These are phyloP conservation scores for Gymnoscelis rufifasciata DNA, from an alignment of 2,888 invertebrate species.

Conservation along the genomic window DNA sequence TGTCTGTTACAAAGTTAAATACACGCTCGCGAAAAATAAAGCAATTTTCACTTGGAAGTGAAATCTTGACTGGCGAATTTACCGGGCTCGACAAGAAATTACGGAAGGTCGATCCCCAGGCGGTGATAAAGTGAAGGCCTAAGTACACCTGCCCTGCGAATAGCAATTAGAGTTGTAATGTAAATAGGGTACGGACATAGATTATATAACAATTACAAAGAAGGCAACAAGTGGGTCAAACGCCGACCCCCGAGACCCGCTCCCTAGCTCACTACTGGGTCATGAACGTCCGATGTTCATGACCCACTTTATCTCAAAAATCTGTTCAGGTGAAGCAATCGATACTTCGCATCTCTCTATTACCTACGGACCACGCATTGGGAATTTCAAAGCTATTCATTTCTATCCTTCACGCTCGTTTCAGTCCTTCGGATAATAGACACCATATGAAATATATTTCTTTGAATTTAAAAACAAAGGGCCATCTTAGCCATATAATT, in stretches of 20 bases:
- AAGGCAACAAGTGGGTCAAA: slow-evolving; percentile 76
- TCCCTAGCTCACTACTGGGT: slow-evolving; percentile 47
- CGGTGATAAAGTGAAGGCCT: slow-evolving; percentile 45
- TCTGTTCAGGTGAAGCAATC: slow-evolving; percentile 33
- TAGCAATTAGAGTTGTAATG: slow-evolving; percentile 61
- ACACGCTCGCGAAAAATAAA: slow-evolving; percentile 4
- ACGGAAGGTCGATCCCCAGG: slow-evolving; percentile 44
- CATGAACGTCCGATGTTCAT: slow-evolving; percentile 70
- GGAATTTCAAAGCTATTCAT: background rate
- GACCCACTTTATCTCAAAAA: slow-evolving; percentile 71
- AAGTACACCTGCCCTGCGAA: slow-evolving; percentile 44
- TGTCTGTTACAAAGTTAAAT: background rate
- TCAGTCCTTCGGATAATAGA: no score
- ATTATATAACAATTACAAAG: slow-evolving; percentile 15
- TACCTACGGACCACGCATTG: background rate
- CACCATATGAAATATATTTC: no score
- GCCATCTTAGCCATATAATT: no score
- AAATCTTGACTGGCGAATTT: slow-evolving; percentile 30
- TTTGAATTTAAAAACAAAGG: no score
- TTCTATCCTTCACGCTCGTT: background rate
- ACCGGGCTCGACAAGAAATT: slow-evolving; percentile 39
- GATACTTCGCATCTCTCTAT: slow-evolving; percentile 12
- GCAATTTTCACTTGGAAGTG: slow-evolving; percentile 15
- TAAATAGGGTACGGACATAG: slow-evolving; percentile 62
- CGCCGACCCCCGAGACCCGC: slow-evolving; percentile 29